Conservation (phyloP, 2,888 invertebrate genomes). For the Agriopis aurantiaria region DNA sequence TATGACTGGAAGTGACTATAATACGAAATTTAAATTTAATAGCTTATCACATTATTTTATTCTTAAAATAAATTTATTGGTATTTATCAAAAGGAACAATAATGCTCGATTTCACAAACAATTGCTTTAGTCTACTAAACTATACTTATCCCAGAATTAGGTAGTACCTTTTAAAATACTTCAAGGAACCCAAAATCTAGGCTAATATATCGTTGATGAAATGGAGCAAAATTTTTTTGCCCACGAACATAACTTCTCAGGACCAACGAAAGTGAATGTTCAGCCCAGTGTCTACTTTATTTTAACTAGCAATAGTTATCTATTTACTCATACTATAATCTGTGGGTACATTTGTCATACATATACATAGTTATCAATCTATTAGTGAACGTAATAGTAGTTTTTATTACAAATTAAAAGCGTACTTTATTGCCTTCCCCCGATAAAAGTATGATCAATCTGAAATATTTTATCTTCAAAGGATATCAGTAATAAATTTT, state of each 20-base stretch:
- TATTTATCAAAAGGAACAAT: slow-evolving; percentile 76
- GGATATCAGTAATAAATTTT: not conserved
- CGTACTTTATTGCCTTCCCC: slow-evolving; percentile 91
- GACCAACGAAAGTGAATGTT: slow-evolving; percentile 46
- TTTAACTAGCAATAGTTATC: slow-evolving; percentile 26
- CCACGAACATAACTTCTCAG: slow-evolving; percentile 50
- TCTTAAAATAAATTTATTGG: slow-evolving; percentile 60
- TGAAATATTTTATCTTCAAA: slow-evolving; percentile 47
- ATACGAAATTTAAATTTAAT: slow-evolving; percentile 73
- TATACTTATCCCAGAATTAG: slow-evolving; percentile 5
- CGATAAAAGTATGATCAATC: slow-evolving; percentile 73
- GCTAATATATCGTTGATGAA: slow-evolving; percentile 8
- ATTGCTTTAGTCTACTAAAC: slow-evolving; percentile 6
- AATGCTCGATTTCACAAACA: slow-evolving; percentile 37
- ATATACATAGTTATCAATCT: slow-evolving; percentile 46
- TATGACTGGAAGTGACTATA: slow-evolving; percentile 86
- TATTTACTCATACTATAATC: slow-evolving; percentile 38
- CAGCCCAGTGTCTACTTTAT: slow-evolving; percentile 62
- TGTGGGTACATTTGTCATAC: slow-evolving; percentile 44
- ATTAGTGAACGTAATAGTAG: slow-evolving; percentile 39
- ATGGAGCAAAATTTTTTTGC: slow-evolving; percentile 49
- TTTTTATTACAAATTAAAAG: slow-evolving; percentile 84
- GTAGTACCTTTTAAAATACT: not conserved
- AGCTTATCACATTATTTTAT: slow-evolving; percentile 82
- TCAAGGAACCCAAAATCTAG: not conserved